A percentile compares a stretch with the other conserved stretches of the same genome.
Evolutionary conservation across 2,113 vertebrate species (phyloP).

Genomic region (Hystrix brachyura): DNA sequence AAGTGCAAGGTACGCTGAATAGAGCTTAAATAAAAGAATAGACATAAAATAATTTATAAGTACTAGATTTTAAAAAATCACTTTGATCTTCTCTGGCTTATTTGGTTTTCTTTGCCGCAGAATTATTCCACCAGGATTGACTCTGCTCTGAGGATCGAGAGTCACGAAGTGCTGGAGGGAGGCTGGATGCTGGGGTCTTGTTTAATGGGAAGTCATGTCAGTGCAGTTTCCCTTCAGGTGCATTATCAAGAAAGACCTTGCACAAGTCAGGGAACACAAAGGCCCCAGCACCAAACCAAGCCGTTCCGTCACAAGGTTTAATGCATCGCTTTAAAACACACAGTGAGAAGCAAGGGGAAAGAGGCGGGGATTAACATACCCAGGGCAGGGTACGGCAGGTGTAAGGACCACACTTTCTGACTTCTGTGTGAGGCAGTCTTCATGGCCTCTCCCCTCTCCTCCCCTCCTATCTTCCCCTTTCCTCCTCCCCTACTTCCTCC

Average conservation of each 20-base stretch:
- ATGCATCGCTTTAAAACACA: background rate
- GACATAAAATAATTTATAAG: background rate
- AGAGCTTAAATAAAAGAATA: constrained; percentile 5
- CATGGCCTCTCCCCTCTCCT: background rate
- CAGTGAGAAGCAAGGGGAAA: background rate
- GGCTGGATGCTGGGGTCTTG: background rate
- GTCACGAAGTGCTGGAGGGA: background rate
- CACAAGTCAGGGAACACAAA: background rate
- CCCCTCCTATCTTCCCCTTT: rapidly evolving
- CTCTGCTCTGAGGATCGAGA: background rate
- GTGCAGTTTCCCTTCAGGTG: background rate
- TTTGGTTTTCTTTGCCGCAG: constrained; percentile 15
- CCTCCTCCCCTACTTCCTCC: too few relatives aligned
- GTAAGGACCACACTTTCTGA: background rate
- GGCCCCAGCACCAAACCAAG: background rate
- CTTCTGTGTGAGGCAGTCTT: background rate
- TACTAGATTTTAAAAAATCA: background rate
- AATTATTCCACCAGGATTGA: background rate
- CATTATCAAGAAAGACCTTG: background rate
- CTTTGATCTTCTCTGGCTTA: background rate
- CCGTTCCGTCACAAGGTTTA: background rate
- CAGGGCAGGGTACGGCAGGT: too few relatives aligned
- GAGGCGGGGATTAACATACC: background rate
- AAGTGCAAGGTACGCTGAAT: background rate
- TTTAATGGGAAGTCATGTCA: background rate